These are phyloP conservation scores for Cyprinella venusta DNA, from an alignment of 2,797 vertebrate genomes.

Conservation along the genomic window DNA sequence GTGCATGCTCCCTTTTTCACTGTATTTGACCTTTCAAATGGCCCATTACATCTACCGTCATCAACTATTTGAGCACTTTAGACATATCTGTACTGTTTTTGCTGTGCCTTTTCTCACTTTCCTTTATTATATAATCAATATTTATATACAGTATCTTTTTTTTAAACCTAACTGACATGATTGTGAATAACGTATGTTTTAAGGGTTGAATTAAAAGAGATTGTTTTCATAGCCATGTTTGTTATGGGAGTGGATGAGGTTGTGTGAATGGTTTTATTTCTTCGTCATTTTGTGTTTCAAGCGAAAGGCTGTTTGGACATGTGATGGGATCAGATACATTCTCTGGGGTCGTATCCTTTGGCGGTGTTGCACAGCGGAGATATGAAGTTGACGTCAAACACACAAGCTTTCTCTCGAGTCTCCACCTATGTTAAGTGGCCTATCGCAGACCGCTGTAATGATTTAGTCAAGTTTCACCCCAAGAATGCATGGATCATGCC, in stretches of 20 bases:
- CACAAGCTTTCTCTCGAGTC: conserved; percentile 26
- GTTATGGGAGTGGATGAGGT: conserved; percentile 52
- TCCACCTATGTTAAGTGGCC: conserved; percentile 39
- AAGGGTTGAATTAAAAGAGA: conserved; percentile 52
- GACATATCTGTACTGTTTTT: neutral
- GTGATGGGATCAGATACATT: conserved; percentile 29
- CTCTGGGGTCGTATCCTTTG: conserved; percentile 26
- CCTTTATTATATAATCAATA: conserved; percentile 18
- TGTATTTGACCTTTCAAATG: conserved; percentile 8
- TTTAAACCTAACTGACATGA: conserved; percentile 18
- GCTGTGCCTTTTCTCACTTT: neutral
- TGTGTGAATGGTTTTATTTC: conserved; percentile 39
- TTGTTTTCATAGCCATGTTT: conserved; percentile 48
- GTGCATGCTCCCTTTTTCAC: neutral
- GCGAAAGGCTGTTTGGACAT: conserved; percentile 17
- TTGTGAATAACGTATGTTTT: conserved; percentile 18
- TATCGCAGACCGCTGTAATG: conserved; percentile 61
- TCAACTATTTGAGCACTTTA: conserved; percentile 41
- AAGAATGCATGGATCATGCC: conserved; percentile 72
- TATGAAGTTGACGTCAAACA: conserved; percentile 36
- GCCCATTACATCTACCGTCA: neutral
- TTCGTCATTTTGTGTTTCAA: conserved; percentile 21
- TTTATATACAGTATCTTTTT: conserved; percentile 19
- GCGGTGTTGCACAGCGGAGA: conserved; percentile 17
- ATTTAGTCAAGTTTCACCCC: conserved; percentile 52